These are phyloP conservation scores for Crocodylus rhombifer DNA, from an alignment of 2,797 vertebrate species.

Conservation along the genomic window DNA sequence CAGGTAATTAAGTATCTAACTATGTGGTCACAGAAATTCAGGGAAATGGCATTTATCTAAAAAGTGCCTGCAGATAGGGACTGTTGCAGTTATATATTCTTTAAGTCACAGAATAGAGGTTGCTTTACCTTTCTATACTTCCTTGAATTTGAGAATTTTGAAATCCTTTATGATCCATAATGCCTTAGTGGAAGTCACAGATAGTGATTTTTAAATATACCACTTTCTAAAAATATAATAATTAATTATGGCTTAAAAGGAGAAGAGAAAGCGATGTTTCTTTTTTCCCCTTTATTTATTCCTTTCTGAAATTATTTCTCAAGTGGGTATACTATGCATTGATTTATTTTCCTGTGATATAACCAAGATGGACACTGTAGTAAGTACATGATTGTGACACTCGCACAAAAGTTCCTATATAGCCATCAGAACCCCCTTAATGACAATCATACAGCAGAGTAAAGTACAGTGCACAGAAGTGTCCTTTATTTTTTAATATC, in stretches of 20 bases:
- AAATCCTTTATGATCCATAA: background rate
- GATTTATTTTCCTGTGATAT: background rate
- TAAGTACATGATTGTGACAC: background rate
- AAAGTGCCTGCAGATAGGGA: constrained; percentile 14
- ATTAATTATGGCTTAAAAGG: background rate
- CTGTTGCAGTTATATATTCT: constrained; percentile 26
- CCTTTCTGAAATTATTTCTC: background rate
- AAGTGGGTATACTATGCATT: background rate
- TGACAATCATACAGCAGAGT: background rate
- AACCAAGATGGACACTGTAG: background rate
- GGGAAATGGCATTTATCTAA: background rate
- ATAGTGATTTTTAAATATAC: background rate
- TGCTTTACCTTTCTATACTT: background rate
- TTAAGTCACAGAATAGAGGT: constrained; percentile 17
- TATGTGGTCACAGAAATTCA: constrained; percentile 30
- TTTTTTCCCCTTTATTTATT: background rate
- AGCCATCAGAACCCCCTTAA: fast-evolving
- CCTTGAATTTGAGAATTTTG: constrained; percentile 15
- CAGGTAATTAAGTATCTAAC: constrained; percentile 70
- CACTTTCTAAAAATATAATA: background rate
- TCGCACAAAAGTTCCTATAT: background rate
- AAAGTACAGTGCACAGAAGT: background rate
- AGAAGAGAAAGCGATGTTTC: background rate
- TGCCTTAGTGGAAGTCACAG: constrained; percentile 10
- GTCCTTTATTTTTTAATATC: background rate